Base-by-base conservation (phyloP, 2,113 vertebrate species). In the Pandion haliaetus region DNA sequence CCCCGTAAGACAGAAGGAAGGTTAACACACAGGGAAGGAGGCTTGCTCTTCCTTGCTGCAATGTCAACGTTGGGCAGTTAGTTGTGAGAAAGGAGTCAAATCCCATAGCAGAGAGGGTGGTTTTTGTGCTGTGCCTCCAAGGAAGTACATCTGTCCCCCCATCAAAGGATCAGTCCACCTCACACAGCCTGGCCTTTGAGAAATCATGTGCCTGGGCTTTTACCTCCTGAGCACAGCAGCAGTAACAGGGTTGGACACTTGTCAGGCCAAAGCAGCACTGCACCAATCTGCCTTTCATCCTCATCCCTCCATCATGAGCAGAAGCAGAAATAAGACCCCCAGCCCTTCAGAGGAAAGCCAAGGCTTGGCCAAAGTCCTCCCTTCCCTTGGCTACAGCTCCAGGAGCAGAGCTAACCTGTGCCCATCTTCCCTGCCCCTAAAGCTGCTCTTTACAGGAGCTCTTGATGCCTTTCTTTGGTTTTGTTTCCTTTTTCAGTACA, bases 401-500 rank as follows among this genome's bases (percentile, higher is more conserved):
- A 77, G 58, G 24, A 76, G 23, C 58, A 62, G 52, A 85, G n/a
- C 44, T 66, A 80, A 29, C 40, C 29, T 36, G 16, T 77, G 29
- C 42, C 36, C 12, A 7, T 66, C 62, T 83, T 79, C 28, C 9
- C n/a, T 77, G 34, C 17, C 21, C 34, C 34, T 74, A 26, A 62
- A 62, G 23, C 65, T 72, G 29, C 5, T 34, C 12, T 91, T 77
- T 77, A 63, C 40, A 67, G 36, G 10, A 32, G 18, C 16, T 76
- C 17, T 36, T 66, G 7, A 55, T 80, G 61, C 21, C 58, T 90
- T 90, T 86, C 8, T 21, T 21, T 81, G 49, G 9, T 28, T 82
- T 92, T 82, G 12, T 55, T 94, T 93, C 31, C n/a, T 91, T 87
- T 92, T 93, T 82, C 82, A 99, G 99, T 42, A 98, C 98, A 13